A percentile compares a stretch with the other conserved stretches of the same genome.
phyloP scores from a whole-genome alignment of 2,797 vertebrate species.

The Oophaga sylvatica region DNA sequence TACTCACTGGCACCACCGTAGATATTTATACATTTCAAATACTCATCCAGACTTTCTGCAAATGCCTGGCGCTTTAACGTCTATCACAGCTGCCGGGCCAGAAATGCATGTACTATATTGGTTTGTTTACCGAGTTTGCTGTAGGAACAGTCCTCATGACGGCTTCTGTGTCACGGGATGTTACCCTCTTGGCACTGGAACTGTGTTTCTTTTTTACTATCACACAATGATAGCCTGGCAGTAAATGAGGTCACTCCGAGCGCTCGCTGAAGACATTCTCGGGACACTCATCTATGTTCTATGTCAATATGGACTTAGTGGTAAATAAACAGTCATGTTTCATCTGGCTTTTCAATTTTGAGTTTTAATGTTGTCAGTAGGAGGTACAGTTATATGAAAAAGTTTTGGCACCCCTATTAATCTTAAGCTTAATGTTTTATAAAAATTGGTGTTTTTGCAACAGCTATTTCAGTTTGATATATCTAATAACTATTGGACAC shows the following conservation, averaged over 20 bases:
- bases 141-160: constrained; percentile 75
- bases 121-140: constrained; percentile 77
- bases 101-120: constrained; percentile 70
- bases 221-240: constrained; percentile 24
- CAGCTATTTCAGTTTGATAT: too few species aligned
- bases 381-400: not conserved
- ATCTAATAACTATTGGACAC: too few species aligned
- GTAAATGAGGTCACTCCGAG: constrained; percentile 20
- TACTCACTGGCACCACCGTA: constrained; percentile 40
- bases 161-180: constrained; percentile 61
- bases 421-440: too few species aligned
- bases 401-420: too few species aligned
- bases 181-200: constrained; percentile 44
- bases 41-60: constrained; percentile 66
- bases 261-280: constrained; percentile 26
- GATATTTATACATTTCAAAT: constrained; percentile 55
- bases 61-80: constrained; percentile 69
- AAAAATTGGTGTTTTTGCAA: too few species aligned
- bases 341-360: not conserved
- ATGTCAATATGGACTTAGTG: constrained; percentile 39
- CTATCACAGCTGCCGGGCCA: constrained; percentile 69
- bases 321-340: constrained; percentile 30
- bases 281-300: constrained; percentile 41
- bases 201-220: constrained; percentile 40
- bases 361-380: constrained; percentile 36